Evolutionary conservation across 2,888 invertebrate genomes (phyloP), one percentile per base, ranked within the genome.

Genomic region (Heliconius ismenius): DNA sequence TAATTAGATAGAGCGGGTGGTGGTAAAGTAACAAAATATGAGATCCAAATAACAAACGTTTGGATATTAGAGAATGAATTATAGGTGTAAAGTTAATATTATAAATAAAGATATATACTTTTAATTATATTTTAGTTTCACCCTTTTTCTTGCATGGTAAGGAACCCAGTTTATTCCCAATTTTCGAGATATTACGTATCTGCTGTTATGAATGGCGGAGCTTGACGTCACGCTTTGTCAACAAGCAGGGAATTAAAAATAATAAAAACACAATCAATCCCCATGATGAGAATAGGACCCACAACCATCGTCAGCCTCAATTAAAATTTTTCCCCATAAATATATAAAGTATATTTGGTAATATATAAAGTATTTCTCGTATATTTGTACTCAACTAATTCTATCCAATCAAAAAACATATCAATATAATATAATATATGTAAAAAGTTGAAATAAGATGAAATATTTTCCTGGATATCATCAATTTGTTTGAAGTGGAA

Each of bases 401-500:
- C 26, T 2, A 15, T 15, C 62, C 7, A 28, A 62, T 26, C 6
- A 26, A 11, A 24, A 62, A 6, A 24, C 11, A 62, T 62, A 62
- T 26, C 4, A 60, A 24, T 60, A n/a, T 54, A 54, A 54, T 54
- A 54, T n/a, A 54, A 36, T 69, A 54, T 69, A 70, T 70, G 32
- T 13, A n/a, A 58, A 36, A 70, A 58, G 21, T 70, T 70, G 32
- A 58, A n/a, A 54, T 28, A 21, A 28, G 69, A 69, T 54, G 69
- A 69, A 58, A 58, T 70, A 36, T 24, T 58, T 58, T 70, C 60
- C 15, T 75, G 58, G n/a, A 68, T 39, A 36, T 75, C 67, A 60
- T 28, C 26, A 62, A 39, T 69, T 62, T 69, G 24, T 49, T 75
- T 60, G 62, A 75, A 68, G 60, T 75, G 39, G 68, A 39, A 62